phyloP scores from a whole-genome alignment of 2,113 vertebrate genomes.

The Coturnix japonica region DNA sequence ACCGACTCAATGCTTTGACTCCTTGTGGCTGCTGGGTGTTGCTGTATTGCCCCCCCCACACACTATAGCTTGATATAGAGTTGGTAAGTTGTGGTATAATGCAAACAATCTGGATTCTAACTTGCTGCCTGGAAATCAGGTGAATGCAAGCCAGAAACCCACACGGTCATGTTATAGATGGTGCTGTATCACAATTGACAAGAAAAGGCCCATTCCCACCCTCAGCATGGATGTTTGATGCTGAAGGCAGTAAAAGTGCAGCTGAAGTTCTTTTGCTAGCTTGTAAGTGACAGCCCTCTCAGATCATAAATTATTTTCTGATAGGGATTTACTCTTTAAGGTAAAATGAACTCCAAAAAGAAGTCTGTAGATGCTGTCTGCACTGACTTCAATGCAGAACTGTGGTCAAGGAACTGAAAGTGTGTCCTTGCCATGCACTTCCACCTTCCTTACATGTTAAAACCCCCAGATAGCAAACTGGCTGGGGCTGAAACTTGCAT shows the following conservation, averaged over 20 bases:
- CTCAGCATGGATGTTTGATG: neutral
- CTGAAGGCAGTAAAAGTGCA: constrained; percentile 45
- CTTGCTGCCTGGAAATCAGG: constrained; percentile 40
- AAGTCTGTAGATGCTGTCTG: neutral
- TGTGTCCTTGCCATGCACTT: neutral
- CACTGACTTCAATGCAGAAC: neutral
- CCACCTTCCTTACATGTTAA: neutral
- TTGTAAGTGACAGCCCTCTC: constrained; percentile 41
- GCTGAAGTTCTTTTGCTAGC: constrained; percentile 53
- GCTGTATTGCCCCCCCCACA: neutral
- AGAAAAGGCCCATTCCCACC: neutral
- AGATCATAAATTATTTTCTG: constrained; percentile 43
- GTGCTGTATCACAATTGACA: neutral
- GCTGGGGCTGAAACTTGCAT: neutral
- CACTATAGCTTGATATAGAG: constrained; percentile 5
- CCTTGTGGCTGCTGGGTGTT: neutral
- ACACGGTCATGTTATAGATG: neutral
- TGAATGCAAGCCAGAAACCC: neutral
- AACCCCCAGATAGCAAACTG: neutral
- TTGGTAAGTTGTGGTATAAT: neutral
- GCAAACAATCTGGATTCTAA: constrained; percentile 32
- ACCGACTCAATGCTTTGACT: neutral
- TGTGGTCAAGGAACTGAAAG: neutral
- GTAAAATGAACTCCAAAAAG: constrained; percentile 6
- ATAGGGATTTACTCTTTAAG: constrained; percentile 30